Percentiles rank a stretch among this genome's conserved stretches.
Conservation (phyloP, 2,888 invertebrate genomes). For the Eurytoma adleriae region DNA sequence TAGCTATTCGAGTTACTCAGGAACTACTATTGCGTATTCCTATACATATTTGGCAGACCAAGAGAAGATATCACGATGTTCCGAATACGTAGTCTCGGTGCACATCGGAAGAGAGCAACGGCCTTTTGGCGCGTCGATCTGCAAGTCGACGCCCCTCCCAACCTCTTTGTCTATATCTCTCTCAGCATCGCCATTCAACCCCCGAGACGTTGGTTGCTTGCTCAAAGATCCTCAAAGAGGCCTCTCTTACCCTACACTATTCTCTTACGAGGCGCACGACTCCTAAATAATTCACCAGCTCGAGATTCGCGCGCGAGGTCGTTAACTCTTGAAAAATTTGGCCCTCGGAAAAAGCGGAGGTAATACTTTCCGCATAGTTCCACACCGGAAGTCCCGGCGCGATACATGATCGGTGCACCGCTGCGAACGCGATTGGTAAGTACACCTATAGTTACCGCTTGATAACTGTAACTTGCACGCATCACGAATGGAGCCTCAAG, state of each 20-base stretch:
- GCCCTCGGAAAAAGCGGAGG: too few relatives aligned
- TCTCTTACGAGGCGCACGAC: not conserved
- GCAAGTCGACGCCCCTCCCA: not conserved
- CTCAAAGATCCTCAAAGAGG: slow-evolving; percentile 34
- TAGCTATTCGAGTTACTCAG: too few relatives aligned
- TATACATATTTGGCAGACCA: too few relatives aligned
- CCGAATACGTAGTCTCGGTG: not conserved
- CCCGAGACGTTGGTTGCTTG: slow-evolving; percentile 37
- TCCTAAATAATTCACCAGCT: slow-evolving; percentile 40
- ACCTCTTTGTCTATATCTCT: slow-evolving; percentile 4
- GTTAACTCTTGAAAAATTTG: slow-evolving; percentile 9
- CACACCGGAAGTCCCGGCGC: too few relatives aligned
- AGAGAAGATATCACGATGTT: not conserved
- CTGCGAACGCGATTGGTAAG: too few relatives aligned
- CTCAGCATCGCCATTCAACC: slow-evolving; percentile 24
- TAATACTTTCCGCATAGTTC: too few relatives aligned
- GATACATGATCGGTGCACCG: too few relatives aligned
- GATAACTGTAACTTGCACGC: too few relatives aligned
- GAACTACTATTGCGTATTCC: too few relatives aligned
- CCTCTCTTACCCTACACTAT: not conserved
- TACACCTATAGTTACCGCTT: too few relatives aligned
- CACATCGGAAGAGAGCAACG: slow-evolving; percentile 41
- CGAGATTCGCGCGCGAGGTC: slow-evolving; percentile 25
- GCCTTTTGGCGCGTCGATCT: slow-evolving; percentile 38
- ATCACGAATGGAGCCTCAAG: too few relatives aligned